phyloP scores from a whole-genome alignment of 2,888 invertebrate genomes.

The Sinopyrophorus schimmeli region DNA sequence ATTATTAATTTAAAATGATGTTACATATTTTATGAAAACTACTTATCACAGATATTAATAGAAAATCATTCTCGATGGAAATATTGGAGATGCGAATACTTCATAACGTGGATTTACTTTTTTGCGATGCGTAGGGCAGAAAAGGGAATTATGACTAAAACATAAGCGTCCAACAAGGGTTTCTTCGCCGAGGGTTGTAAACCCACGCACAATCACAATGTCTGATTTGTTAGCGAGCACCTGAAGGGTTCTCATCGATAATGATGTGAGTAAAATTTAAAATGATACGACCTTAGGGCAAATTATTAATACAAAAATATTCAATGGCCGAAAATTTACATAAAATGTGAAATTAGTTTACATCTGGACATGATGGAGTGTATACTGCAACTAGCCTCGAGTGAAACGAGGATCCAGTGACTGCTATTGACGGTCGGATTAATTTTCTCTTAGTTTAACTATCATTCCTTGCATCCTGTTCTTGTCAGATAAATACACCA shows the following conservation, averaged over 20 bases:
- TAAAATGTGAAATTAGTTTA: constrained; percentile 16
- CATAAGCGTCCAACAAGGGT: background rate
- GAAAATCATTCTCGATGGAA: too few species aligned
- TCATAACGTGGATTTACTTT: too few species aligned
- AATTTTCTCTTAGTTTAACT: constrained; percentile 29
- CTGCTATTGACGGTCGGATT: constrained; percentile 31
- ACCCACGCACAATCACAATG: background rate
- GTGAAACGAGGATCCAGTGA: constrained; percentile 25
- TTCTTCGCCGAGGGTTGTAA: background rate
- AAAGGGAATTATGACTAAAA: too few species aligned
- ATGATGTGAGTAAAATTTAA: constrained; percentile 9
- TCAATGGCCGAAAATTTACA: constrained; percentile 16
- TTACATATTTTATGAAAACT: too few species aligned
- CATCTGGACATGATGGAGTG: constrained; percentile 24
- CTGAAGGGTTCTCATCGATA: constrained; percentile 13
- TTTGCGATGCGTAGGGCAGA: too few species aligned
- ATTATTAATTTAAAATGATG: too few species aligned
- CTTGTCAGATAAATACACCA: constrained; percentile 26
- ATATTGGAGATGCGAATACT: too few species aligned
- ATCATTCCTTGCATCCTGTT: constrained; percentile 28
- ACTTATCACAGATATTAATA: too few species aligned
- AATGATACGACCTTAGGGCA: too few species aligned
- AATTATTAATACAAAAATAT: too few species aligned
- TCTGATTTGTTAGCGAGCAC: constrained; percentile 9
- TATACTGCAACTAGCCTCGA: constrained; percentile 22